Evolutionary conservation across 2,797 vertebrate genomes (phyloP), one percentile per base, ranked within the genome.

Genomic region (Sebastes taczanowskii): DNA sequence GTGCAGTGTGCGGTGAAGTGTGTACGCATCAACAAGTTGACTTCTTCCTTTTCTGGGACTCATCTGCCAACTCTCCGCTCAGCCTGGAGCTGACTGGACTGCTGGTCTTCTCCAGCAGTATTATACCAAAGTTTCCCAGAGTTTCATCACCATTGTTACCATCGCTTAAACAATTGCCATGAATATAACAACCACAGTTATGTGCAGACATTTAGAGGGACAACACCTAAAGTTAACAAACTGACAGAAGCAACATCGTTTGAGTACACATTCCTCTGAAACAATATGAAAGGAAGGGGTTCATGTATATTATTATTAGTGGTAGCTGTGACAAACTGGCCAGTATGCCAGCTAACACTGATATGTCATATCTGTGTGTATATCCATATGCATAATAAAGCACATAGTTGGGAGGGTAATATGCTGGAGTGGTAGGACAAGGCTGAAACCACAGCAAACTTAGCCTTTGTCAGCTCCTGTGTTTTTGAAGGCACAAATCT

Each of bases 131-230:
- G 81, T 91, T 93, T 92, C 88, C 72, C 29, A 27, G 65, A 86
- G 86, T 94, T 94, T 91, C 90, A 90, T 93, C 89, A 92, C 85
- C 73, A 62, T 56, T 83, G 83, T 86, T 89, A 84, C 75, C 42
- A 77, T 69, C 11, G 18, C 83, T 85, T 78, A 71, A 86, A 76
- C 78, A 81, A 79, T 80, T 82, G 71, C 52, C 64, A 83, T 55
- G 73, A 81, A 77, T 86, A 64, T 62, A 76, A 83, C 34, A 75
- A 70, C 81, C 71, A 32, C 27, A 22, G 30, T 63, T 82, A 55
- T 77, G 55, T 79, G 74, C 25, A 82, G 73, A 67, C 74, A 64
- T 74, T 77, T 67, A 64, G 66, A 77, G 52, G 74, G 56, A 56
- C 74, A 82, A 71, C 62, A 77, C 71, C 68, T 64, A 4, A 61